Evolutionary conservation across 2,113 vertebrate species (phyloP).

Genomic region (Edolisoma coerulescens): DNA sequence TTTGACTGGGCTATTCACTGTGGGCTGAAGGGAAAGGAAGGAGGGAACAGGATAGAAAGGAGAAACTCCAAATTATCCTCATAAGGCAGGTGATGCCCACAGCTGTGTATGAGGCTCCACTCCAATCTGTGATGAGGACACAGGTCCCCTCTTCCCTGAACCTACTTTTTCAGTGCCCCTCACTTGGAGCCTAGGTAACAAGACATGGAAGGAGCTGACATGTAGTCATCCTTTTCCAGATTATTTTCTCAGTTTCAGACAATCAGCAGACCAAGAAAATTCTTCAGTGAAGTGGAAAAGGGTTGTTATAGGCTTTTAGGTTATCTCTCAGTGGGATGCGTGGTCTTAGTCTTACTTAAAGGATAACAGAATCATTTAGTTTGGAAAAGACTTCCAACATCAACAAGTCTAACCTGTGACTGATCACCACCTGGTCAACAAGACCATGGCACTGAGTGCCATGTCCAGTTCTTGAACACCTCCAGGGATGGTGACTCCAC

Average conservation of each 20-base stretch:
- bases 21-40: background rate
- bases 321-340: background rate
- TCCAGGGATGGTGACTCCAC: background rate
- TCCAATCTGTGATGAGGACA: background rate
- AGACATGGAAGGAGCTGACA: background rate
- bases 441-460: too few relatives aligned
- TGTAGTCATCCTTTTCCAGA: background rate
- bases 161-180: fast-evolving
- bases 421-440: background rate
- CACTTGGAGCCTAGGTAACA: background rate
- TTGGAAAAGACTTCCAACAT: background rate
- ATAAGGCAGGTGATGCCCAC: background rate
- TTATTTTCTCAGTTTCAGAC: background rate
- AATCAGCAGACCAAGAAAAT: background rate
- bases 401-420: fast-evolving
- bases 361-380: background rate
- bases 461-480: background rate
- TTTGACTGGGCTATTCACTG: background rate
- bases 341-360: background rate
- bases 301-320: background rate
- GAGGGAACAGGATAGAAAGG: background rate
- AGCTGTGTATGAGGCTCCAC: background rate
- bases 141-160: fast-evolving
- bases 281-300: background rate
- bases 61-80: background rate